phyloP scores from a whole-genome alignment of 2,797 vertebrate genomes.

The Sebastes steindachneri region DNA sequence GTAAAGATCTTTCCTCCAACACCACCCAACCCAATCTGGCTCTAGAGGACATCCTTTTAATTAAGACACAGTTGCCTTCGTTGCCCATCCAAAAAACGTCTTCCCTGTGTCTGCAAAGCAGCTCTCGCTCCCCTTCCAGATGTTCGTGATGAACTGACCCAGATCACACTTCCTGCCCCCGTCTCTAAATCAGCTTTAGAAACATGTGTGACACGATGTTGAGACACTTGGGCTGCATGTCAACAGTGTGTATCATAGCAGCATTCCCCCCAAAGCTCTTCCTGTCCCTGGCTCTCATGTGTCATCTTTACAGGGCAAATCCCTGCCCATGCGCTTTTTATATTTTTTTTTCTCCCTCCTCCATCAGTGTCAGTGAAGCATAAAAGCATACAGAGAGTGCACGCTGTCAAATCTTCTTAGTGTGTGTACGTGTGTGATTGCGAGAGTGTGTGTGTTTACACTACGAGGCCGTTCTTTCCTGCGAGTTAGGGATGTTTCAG shows the following conservation, averaged over 20 bases:
- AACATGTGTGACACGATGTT: conserved; percentile 72
- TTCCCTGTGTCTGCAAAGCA: conserved; percentile 53
- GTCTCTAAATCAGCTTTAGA: conserved; percentile 70
- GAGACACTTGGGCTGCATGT: conserved; percentile 73
- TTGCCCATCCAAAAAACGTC: conserved; percentile 47
- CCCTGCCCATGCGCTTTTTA: conserved; percentile 44
- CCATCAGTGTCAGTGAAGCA: conserved; percentile 67
- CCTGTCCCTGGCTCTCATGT: conserved; percentile 63
- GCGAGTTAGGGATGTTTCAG: conserved; percentile 57
- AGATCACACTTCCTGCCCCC: conserved; percentile 74
- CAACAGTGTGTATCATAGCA: conserved; percentile 77
- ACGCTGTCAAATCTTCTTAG: conserved; percentile 77
- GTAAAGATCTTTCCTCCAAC: conserved; percentile 45
- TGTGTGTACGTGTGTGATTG: conserved; percentile 21
- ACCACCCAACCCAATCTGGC: conserved; percentile 53
- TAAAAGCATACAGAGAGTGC: conserved; percentile 69
- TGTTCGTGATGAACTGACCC: conserved; percentile 79
- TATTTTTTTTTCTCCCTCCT: conserved; percentile 3
- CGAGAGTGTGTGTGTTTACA: conserved; percentile 48
- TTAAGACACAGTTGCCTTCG: conserved; percentile 67
- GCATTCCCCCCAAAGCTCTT: conserved; percentile 62
- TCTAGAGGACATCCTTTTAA: conserved; percentile 69
- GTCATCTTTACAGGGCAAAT: conserved; percentile 76
- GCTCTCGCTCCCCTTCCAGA: conserved; percentile 56
- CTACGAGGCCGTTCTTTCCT: conserved; percentile 61